Conservation (phyloP, 2,113 vertebrate species). For the Myotis lucifugus region DNA sequence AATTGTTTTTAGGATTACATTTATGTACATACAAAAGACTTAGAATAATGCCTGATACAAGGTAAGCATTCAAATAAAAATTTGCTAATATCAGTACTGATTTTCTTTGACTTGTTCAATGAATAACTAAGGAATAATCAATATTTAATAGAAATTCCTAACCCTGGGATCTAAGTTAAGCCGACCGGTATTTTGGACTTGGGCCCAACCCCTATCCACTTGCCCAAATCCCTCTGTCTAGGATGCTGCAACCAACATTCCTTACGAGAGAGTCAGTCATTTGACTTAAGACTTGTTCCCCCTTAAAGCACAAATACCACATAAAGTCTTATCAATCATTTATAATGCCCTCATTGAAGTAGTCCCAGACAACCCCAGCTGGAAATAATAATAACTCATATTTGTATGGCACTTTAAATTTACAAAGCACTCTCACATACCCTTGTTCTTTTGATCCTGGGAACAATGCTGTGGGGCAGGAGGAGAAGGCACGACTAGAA, state of each 20-base stretch:
- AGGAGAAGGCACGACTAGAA: background rate
- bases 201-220: background rate
- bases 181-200: constrained; percentile 7
- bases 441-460: constrained; percentile 42
- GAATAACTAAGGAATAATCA: constrained; percentile 15
- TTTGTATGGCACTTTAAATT: constrained; percentile 62
- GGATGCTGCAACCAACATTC: constrained; percentile 51
- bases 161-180: background rate
- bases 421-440: constrained; percentile 53
- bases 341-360: constrained; percentile 78
- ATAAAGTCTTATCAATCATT: constrained; percentile 79
- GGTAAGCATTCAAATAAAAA: constrained; percentile 11
- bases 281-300: constrained; percentile 62
- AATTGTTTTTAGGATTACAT: background rate
- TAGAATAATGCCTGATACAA: background rate
- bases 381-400: constrained; percentile 76
- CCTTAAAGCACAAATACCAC: constrained; percentile 69
- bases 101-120: background rate
- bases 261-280: constrained; percentile 51
- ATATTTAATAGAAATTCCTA: background rate
- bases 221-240: constrained; percentile 36
- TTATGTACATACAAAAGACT: background rate
- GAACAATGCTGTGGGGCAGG: background rate
- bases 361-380: constrained; percentile 68
- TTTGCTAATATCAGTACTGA: background rate